Base-by-base conservation (phyloP, 2,888 invertebrate genomes). In the Sarcophaga rosellei region DNA sequence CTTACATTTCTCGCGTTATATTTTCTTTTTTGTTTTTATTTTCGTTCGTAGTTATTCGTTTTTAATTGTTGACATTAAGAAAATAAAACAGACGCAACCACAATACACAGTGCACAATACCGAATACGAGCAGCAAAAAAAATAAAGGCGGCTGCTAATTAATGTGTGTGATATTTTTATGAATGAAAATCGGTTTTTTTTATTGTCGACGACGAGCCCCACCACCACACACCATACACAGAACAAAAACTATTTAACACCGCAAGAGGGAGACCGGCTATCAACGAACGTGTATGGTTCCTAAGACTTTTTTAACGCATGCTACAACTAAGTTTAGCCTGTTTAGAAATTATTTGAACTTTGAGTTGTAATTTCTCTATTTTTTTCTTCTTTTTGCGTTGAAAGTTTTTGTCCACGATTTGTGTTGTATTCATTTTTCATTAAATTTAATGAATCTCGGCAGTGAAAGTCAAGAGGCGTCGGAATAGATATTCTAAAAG, bases 141-240 rank as follows among this genome's bases (percentile, higher is more conserved):
- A 53, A 63, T 63, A 61, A 53, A 15, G 3, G 11, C 35, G 62
- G 53, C 63, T 77, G 80, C 73, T 83, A 83, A 83, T 83, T 86
- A 86, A 45, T 83, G 80, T 69, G 81, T 81, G 57, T 61, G 61
- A 76, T 44, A 61, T 70, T 69, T 85, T 86, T 81, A 86, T 86
- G 86, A 86, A 86, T 86, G 86, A 86, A 86, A 53, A 80, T 86
- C 69, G 35, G 53, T 35, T 75, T 69, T 35, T 75, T 69, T 68
- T 53, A 15, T 20, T 25, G 20, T 68, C 66, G 15, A 68, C 25
- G n/a, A 20, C 59, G 1, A 17, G 8, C 53, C 4, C 2, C 15
- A 53, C 53, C 17, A 1, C 1, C 15, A 1, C 15, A 5, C 25
- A 35, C 8, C 35, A 35, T 35, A 35, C 35, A 35, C 35, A 35